Base-by-base conservation (phyloP, 2,888 invertebrate species). In the Dryobotodes eremita region DNA sequence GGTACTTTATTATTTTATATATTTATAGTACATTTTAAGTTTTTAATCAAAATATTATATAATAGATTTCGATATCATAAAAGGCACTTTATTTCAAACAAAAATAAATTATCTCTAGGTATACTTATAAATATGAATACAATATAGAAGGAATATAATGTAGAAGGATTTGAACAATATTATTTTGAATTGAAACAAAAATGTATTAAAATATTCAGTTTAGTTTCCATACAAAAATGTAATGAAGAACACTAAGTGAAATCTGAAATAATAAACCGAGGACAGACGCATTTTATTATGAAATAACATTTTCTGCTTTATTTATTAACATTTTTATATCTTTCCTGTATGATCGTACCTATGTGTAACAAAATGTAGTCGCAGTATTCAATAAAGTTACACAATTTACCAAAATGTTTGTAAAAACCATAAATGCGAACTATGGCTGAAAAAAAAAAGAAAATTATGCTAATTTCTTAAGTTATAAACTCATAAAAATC, bases 401-500 rank as follows among this genome's bases (percentile, higher is more conserved):
- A 79, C 59, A 75, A 69, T 55, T 57, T 78, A 62, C 13, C 57
- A 69, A 65, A 79, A 77, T 78, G 70, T 85, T 83, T 75, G 71
- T 85, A 86, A 87, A 85, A 81, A 77, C 82, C 70, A 80, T 87
- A 86, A 88, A 85, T 86, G 87, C 86, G 84, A 92, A 90, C 95
- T 95, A 95, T 95, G 95, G 95, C 93, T 93, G 92, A 90, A 88
- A 83, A 90, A 88, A 83, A 91, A 90, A 75, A 36, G 75, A 79
- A 85, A 83, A 88, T 84, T 89, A 89, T 87, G 88, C 90, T 90
- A 92, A 76, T 84, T 23, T 89, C 92, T 90, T 90, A 92, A 92
- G 88, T 89, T 91, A 94, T 94, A 94, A 94, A 94, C 94, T 94
- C 91, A 91, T 93, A 94, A 93, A 83, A 94, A 93, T 93, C 94